Evolutionary conservation across 2,113 vertebrate genomes (phyloP), one percentile per base, ranked within the genome.

Genomic region (Raphicerus campestris): DNA sequence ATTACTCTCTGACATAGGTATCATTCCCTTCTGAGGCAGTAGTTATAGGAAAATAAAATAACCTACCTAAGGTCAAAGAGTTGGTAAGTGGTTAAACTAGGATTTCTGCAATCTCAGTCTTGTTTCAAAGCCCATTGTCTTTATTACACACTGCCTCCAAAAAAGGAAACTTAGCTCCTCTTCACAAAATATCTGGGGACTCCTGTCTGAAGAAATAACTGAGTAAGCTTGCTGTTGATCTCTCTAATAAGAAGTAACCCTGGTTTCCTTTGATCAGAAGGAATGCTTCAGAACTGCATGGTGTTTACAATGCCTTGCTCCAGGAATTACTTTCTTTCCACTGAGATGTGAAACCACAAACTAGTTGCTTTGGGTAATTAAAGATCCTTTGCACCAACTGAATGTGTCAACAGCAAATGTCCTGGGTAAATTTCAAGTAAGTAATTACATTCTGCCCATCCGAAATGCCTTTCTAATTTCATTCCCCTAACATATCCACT

Each of bases 231-330:
- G 51, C 83, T 61, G 73, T 35, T 53, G 93, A 87, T 89, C 86
- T 95, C 73, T 81, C 73, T 93, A 94, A 90, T 87, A 89, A 93
- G 96, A 97, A 93, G 91, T 92, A 35, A 93, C 92, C 91, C 45
- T 95, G 91, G 96, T 97, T 97, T 97, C 97, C 93, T 98, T 98
- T 98, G 96, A 98, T 97, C 94, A 91, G 96, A 96, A 97, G 60
- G 97, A 98, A 98, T 97, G 95, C 96, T 95, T 98, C 95, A 97
- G 97, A 98, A 96, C 95, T 96, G 42, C 45, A 3, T 24, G 56
- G 42, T 97, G 94, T 97, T 97, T 96, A 97, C 92, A 90, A 92
- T 92, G 82, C 53, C 56, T 94, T 97, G 66, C 94, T 96, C 81
- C 88, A 96, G 85, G 78, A 96, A 96, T 55, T 95, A 88, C 61